These are phyloP conservation scores for Patiria pectinifera DNA, from an alignment of 53 echinoderm and acorn worm genomes.

Conservation along the genomic window DNA sequence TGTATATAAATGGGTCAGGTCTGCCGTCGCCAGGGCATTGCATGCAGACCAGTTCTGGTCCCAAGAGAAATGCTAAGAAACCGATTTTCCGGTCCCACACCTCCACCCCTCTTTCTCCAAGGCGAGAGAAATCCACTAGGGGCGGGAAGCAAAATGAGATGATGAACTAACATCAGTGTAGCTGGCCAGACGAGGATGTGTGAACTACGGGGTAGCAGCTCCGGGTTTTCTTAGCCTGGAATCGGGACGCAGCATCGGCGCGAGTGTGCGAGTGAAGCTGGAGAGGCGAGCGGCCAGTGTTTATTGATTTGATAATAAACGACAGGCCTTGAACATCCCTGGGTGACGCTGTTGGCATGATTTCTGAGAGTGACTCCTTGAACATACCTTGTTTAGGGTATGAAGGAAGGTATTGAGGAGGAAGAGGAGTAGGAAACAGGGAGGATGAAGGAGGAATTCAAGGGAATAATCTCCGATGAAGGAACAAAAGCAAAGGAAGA, in stretches of 20 bases:
- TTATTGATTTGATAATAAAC: background rate
- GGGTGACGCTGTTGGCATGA: background rate
- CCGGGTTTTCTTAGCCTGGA: background rate
- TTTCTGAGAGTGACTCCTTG: background rate
- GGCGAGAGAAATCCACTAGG: background rate
- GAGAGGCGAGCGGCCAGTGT: background rate
- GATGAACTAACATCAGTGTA: background rate
- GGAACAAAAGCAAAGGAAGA: too few relatives aligned
- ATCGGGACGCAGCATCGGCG: background rate
- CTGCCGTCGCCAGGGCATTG: background rate
- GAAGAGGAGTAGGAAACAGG: background rate
- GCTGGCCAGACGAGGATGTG: background rate
- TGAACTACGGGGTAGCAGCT: background rate
- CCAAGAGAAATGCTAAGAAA: conserved; percentile 1
- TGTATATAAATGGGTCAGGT: background rate
- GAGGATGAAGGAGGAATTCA: background rate
- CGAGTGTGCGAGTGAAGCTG: background rate
- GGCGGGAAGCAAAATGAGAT: conserved; percentile 11
- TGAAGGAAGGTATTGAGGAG: background rate
- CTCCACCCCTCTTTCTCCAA: conserved; percentile 2
- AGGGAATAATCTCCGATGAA: too few relatives aligned
- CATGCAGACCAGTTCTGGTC: background rate
- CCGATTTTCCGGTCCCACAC: background rate
- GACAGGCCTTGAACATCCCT: background rate
- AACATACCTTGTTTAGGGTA: background rate